Base-by-base conservation (phyloP, 53 echinoderm and acorn worm species). In the Paelopatides confundens region DNA sequence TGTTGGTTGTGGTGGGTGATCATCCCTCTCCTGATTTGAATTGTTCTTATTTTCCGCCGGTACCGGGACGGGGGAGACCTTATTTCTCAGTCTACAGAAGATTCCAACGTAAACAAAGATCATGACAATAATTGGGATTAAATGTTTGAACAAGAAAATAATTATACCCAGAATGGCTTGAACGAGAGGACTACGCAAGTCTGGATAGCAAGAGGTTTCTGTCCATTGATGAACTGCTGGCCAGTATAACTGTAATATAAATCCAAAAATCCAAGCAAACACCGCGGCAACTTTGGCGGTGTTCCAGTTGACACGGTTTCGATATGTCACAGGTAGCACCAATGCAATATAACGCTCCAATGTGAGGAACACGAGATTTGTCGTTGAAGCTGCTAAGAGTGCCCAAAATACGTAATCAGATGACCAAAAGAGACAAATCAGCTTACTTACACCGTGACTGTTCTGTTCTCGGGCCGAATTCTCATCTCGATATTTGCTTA, bases 121-220 rank as follows among this genome's bases (percentile, higher is more conserved):
- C 87, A 94, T 94, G 46, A 89, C 31, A 2, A 36, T 2, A 35
- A 94, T 78, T 21, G 90, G 92, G 32, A 87, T 36, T 62, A 92
- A 38, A 78, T 89, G 65, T 69, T 88, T 74, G 50, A 84, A 35
- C 35, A 92, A 38, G 76, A 94, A 92, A 30, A 94, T 69, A 31
- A 87, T 32, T 31, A 86, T 43, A 31, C 94, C 94, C 7, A 33
- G 64, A 14, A 69, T 34, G 31, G 71, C 81, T 83, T 91, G 91
- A 21, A 65, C 40, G 31, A 58, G 51, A 3, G 31, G 48, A 48
- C 70, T 86, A 46, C 86, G 86, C 94, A 91, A 94, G 36, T 69
- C 63, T 18, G 82, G 66, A n/a, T 47, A 50, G 66, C 94, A 94
- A n/a, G 51, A 81, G 21, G 69, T 27, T 9, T 66, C 88, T 11